Evolutionary conservation across 2,113 vertebrate genomes (phyloP), one percentile per base, ranked within the genome.

Genomic region (Cryptotis parvus): DNA sequence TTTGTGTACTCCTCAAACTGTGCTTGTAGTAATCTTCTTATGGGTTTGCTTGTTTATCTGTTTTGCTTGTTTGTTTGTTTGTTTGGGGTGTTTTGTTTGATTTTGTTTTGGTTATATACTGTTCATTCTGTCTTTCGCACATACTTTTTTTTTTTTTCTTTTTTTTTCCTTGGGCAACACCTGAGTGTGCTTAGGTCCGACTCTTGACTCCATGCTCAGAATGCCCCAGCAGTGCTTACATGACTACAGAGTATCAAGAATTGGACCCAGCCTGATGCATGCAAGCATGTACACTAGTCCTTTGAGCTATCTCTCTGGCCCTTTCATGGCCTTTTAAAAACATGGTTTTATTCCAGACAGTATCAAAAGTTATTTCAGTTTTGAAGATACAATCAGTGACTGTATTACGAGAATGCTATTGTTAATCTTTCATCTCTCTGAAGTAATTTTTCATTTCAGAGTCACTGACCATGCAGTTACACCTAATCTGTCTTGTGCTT

Each of bases 401-500:
- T 72, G 5, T 89, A 55, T 93, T 89, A 91, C 85, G 73, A 91
- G 37, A 84, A 27, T 89, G 29, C 58, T 45, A 75, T 78, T 94
- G 15, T 74, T 91, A 79, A 84, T 91, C 55, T 92, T 92, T 65
- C 69, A 92, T 77, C 58, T 80, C 29, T 84, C 76, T 87, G 77
- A 33, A 90, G 66, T 39, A 75, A 27, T 83, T 35, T 92, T 87
- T 26, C 7, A 27, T 91, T 89, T 87, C 20, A 76, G 31, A 92
- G 52, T 78, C 18, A 45, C 66, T 87, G 27, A 27, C 52, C 33
- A 29, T 85, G 69, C 0, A 7, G 29, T 84, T 69, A 85, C 79
- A 79, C 26, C 49, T 92, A 90, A 91, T 92, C 82, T 94, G 84
- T 89, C 85, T 92, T 92, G 74, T 6, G 35, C 12, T 84, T 91